phyloP scores from a whole-genome alignment of 2,797 vertebrate species.

The Sebastes diploproa region DNA sequence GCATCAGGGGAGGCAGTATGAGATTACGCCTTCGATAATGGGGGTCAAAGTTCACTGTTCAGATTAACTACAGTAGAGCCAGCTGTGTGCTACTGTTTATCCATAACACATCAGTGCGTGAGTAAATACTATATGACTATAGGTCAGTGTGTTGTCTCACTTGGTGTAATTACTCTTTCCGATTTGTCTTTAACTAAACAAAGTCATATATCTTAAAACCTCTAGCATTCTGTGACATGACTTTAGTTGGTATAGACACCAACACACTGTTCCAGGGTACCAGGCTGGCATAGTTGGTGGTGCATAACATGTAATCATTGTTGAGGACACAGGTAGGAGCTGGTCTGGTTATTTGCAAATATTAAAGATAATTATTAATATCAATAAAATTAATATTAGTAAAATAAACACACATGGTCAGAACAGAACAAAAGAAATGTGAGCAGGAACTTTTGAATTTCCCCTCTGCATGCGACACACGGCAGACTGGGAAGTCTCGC shows the following conservation, averaged over 20 bases:
- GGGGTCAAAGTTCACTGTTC: conserved; percentile 47
- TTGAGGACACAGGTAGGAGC: too few relatives aligned
- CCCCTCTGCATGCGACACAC: too few relatives aligned
- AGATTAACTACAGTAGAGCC: conserved; percentile 13
- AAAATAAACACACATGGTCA: too few relatives aligned
- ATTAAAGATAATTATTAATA: too few relatives aligned
- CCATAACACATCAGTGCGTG: not conserved
- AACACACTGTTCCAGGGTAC: not conserved
- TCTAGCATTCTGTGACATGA: not conserved
- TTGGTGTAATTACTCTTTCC: not conserved
- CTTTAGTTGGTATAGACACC: not conserved
- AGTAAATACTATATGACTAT: not conserved
- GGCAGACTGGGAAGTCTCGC: too few relatives aligned
- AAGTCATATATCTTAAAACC: not conserved
- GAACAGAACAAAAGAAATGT: too few relatives aligned
- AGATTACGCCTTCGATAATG: conserved; percentile 52
- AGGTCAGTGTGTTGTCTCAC: not conserved
- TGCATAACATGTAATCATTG: too few relatives aligned
- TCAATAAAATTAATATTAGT: too few relatives aligned
- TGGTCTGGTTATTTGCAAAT: too few relatives aligned
- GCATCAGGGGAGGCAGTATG: conserved; percentile 28
- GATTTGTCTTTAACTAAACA: not conserved
- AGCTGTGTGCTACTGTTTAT: conserved; percentile 21
- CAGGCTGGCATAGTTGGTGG: not conserved
- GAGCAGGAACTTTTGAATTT: too few relatives aligned